phyloP scores from a whole-genome alignment of 2,888 invertebrate species.

The Microplitis deprimator region DNA sequence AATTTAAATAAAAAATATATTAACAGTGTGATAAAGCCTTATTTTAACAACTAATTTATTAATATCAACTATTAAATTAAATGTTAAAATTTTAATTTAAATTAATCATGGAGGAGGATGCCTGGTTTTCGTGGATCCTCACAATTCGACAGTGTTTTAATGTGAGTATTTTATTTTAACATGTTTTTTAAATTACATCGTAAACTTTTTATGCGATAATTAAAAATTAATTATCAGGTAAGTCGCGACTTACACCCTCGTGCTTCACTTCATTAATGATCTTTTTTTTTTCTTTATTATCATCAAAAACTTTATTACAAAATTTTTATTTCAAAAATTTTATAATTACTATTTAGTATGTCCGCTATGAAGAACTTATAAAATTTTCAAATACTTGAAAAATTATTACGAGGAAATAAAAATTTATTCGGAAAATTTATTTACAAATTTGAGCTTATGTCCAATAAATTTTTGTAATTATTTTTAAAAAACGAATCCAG shows the following conservation, averaged over 20 bases:
- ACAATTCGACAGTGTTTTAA: slow-evolving; percentile 19
- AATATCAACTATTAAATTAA: slow-evolving; percentile 14
- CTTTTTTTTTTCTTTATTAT: not conserved
- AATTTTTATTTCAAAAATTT: too few species aligned
- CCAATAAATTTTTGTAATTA: too few species aligned
- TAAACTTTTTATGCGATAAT: slow-evolving; percentile 12
- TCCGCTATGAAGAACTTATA: too few species aligned
- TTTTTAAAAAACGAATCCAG: too few species aligned
- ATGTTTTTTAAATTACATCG: not conserved
- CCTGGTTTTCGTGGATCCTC: slow-evolving; percentile 25
- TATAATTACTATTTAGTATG: too few species aligned
- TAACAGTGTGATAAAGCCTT: slow-evolving; percentile 28
- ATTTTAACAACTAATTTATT: slow-evolving; percentile 29
- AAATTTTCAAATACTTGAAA: too few species aligned
- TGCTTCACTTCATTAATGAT: not conserved
- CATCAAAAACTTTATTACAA: not conserved
- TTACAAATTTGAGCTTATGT: too few species aligned
- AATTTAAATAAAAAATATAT: not conserved
- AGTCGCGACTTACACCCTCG: not conserved
- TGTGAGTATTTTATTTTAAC: slow-evolving; percentile 27
- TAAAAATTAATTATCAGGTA: not conserved
- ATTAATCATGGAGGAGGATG: slow-evolving; percentile 36
- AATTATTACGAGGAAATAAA: too few species aligned
- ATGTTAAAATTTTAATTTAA: slow-evolving; percentile 30
- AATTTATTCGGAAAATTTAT: too few species aligned